phyloP scores from a whole-genome alignment of 2,797 vertebrate genomes.

The Crocodylus rhombifer region DNA sequence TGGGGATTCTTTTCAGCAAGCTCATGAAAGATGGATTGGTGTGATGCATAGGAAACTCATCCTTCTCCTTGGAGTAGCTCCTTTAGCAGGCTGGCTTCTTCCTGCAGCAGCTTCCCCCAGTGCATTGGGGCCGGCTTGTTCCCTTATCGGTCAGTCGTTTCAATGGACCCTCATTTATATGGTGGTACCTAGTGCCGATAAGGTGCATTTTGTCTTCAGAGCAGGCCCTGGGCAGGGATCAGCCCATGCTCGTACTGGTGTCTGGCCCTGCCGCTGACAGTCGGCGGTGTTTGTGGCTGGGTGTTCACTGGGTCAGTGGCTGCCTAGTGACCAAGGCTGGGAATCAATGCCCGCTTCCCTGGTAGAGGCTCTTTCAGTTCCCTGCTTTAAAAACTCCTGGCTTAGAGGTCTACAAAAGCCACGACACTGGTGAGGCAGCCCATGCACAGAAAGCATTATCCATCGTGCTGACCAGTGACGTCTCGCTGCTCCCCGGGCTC shows the following conservation, averaged over 20 bases:
- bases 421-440: neutral
- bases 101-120: neutral
- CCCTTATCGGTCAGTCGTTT: neutral
- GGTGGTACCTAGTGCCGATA: neutral
- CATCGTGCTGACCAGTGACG: neutral
- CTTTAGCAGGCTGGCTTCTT: neutral
- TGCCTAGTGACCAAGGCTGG: neutral
- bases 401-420: neutral
- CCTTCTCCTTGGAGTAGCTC: neutral
- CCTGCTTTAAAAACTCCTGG: neutral
- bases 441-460: neutral
- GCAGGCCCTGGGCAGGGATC: neutral
- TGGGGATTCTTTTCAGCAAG: slow-evolving; percentile 10
- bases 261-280: too few relatives aligned
- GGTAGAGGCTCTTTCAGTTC: neutral
- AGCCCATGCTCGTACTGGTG: too few relatives aligned
- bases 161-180: neutral
- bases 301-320: neutral
- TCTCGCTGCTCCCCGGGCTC: neutral
- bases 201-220: neutral
- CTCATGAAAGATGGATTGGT: slow-evolving; percentile 1
- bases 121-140: neutral
- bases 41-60: neutral
- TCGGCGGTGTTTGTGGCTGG: neutral
- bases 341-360: neutral